phyloP scores from a whole-genome alignment of 2,888 invertebrate species.

The Clistopyga incitator region DNA sequence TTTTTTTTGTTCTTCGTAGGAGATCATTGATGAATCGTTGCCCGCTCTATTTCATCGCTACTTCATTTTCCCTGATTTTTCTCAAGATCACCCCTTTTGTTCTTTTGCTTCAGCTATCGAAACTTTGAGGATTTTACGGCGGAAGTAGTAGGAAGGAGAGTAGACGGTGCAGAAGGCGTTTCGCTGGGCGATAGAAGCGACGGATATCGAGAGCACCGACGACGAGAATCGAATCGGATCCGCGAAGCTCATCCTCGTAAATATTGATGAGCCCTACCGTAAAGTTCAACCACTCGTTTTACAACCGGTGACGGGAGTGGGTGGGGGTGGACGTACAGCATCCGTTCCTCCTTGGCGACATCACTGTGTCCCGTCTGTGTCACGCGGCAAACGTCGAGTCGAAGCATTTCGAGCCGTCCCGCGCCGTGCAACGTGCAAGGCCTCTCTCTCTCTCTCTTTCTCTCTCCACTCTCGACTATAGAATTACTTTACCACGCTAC shows the following conservation, averaged over 20 bases:
- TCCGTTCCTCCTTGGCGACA: constrained; percentile 66
- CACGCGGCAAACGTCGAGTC: constrained; percentile 62
- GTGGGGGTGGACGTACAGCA: constrained; percentile 64
- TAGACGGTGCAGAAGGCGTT: constrained; percentile 61
- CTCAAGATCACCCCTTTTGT: constrained; percentile 19
- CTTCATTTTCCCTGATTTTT: constrained; percentile 8
- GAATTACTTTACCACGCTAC: constrained; percentile 44
- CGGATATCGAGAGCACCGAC: constrained; percentile 59
- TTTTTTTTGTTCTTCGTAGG: constrained; percentile 29
- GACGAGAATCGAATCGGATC: constrained; percentile 73
- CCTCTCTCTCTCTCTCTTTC: no score
- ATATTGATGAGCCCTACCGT: constrained; percentile 74
- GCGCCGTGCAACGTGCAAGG: constrained; percentile 39
- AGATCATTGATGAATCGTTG: constrained; percentile 51
- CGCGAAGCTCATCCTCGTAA: constrained; percentile 72
- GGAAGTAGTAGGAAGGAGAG: constrained; percentile 56
- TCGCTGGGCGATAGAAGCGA: constrained; percentile 61
- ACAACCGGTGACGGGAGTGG: constrained; percentile 67
- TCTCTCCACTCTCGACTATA: constrained; percentile 24
- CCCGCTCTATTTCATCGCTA: constrained; percentile 22
- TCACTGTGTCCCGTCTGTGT: constrained; percentile 60
- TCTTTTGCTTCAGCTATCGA: constrained; percentile 51
- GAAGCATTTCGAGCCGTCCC: constrained; percentile 55
- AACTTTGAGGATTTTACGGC: constrained; percentile 69
- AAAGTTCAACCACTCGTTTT: constrained; percentile 75